Evolutionary conservation across 2,797 vertebrate species (phyloP), one percentile per base, ranked within the genome.

Genomic region (Crenuchus spilurus): DNA sequence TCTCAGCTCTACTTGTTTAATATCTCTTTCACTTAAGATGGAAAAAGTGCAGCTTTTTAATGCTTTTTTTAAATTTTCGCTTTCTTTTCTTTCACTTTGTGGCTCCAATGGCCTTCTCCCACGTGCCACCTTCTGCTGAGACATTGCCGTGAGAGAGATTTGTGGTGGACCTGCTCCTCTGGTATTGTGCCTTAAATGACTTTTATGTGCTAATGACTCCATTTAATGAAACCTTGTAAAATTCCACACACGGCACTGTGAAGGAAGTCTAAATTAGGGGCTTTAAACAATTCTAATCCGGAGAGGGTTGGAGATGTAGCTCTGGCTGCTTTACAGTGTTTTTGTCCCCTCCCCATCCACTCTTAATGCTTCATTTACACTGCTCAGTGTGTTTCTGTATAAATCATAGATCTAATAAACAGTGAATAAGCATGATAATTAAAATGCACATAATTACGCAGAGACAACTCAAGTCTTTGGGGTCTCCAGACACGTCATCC

Each of bases 141-240:
- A 71, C 70, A 72, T 31, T 33, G 64, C 69, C 60, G 44, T 33
- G 30, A 28, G 58, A 64, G 55, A 69, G 71, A 77, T 74, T 54
- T 77, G 58, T 55, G 63, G 68, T 51, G 66, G 70, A 58, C 62
- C 77, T 71, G 54, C 18, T 76, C 66, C 8, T 37, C 30, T 37
- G 35, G 30, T 69, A 64, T 72, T 77, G 71, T 58, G 44, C 67
- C 64, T 72, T 76, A 49, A 79, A 76, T 44, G 42, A 79, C 61
- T 79, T 76, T 80, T 72, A 51, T 70, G 69, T 72, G 63, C 60
- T 72, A 80, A 80, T 74, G 70, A 76, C 51, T 71, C 66, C 3
- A 41, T 76, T 71, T 74, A 76, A 79, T 74, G 70, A 79, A 76
- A 74, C 31, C 80, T 67, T 71, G 61, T 73, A 44, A 66, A 78